Evolutionary conservation across 2,888 invertebrate species (phyloP), one percentile per base, ranked within the genome.

Genomic region (Tinea trinotella): DNA sequence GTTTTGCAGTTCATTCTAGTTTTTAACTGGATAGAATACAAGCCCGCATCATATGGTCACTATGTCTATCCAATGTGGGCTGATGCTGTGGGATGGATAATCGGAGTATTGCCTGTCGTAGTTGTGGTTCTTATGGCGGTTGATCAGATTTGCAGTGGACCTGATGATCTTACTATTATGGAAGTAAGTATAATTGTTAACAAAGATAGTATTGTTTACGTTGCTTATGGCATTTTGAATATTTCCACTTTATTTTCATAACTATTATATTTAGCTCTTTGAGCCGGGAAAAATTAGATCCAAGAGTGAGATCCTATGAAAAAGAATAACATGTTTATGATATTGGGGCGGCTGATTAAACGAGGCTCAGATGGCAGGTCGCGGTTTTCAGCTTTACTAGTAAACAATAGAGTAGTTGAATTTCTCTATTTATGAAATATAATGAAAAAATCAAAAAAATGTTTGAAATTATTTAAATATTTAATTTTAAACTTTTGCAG

Each of bases 1-100:
- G n/a, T 40, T 20, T 68, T 71, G 9, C 62, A 92, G 91, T 92
- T 92, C 63, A 92, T 94, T 58, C 75, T 93, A 56, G 89, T 92
- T 57, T 93, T 93, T 76, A 93, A 93, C 72, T 92, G 92, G 92
- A 89, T 93, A 52, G 92, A 93, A 65, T 93, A 93, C 68, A 90
- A 90, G 61, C 93, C 93, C 0, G 89, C 92, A 0, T 90, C 88
- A 0, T 92, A 92, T 63, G 93, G 92, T 0, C 83, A 88, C 58
- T 94, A 93, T 66, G 88, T 90, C n/a, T 94, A 93, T 66, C 94
- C 94, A 1, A 76, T 87, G 65, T 94, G 93, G 93, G 94, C 94
- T 0, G 91, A 93, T 65, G 89, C 88, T 0, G 87, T 93, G 1
- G 94, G 94, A 6, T 94, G 93, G 93, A 76, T 89, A 0, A 74